phyloP scores from a whole-genome alignment of 1,140 invertebrate species.

The Pollicipes pollicipes region DNA sequence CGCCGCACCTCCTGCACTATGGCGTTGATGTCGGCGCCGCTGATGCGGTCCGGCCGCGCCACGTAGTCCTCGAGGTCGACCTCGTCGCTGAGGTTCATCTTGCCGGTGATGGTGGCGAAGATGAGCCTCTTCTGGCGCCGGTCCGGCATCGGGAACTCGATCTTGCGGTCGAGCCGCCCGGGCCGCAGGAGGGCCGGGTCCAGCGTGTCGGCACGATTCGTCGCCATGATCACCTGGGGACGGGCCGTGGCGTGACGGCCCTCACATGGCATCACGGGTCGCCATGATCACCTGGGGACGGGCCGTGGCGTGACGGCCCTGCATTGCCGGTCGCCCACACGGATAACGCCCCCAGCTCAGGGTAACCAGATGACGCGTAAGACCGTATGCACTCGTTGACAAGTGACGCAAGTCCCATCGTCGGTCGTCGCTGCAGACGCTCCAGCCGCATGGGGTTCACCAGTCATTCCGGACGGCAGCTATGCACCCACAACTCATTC shows the following conservation, averaged over 20 bases:
- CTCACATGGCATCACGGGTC: conserved; percentile 33
- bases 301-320: conserved; percentile 4
- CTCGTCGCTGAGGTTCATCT: conserved; percentile 99
- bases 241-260: conserved; percentile 8
- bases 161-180: conserved; percentile 93
- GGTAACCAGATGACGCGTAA: too few species aligned
- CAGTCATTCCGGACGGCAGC: too few species aligned
- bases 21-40: conserved; percentile 97
- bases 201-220: conserved; percentile 92
- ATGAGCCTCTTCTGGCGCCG: conserved; percentile 92
- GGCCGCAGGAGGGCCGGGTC: conserved; percentile 94
- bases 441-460: too few species aligned
- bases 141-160: conserved; percentile 96
- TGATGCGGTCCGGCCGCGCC: conserved; percentile 92
- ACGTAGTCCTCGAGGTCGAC: conserved; percentile 99
- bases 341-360: too few species aligned
- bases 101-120: conserved; percentile 92
- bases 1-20: conserved; percentile 75
- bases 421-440: too few species aligned
- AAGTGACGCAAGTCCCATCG: too few species aligned
- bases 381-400: too few species aligned
- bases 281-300: conserved; percentile 88
- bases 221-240: conserved; percentile 93
- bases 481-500: too few species aligned
- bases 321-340: conserved; percentile 55